These are phyloP conservation scores for Hirudo medicinalis DNA, from an alignment of 1,140 invertebrate genomes.

Conservation along the genomic window DNA sequence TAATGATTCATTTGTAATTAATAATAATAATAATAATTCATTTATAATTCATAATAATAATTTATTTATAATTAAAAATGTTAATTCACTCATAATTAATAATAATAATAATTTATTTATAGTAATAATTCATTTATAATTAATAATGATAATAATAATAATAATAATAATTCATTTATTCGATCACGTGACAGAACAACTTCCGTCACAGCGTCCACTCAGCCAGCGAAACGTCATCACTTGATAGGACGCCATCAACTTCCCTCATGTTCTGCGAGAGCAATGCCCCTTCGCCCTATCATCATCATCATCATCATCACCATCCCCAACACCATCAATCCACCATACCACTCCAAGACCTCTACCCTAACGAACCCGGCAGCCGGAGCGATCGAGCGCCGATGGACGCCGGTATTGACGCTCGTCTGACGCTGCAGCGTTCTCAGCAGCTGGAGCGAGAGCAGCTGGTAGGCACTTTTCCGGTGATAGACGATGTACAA, in stretches of 20 bases:
- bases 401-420: not conserved
- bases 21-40: no score
- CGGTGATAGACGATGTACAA: no score
- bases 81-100: no score
- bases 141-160: not conserved
- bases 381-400: not conserved
- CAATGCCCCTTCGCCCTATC: not conserved
- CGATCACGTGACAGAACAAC: not conserved
- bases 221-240: slow-evolving; percentile 7
- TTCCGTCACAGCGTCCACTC: slow-evolving; percentile 11
- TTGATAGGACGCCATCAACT: slow-evolving; percentile 1
- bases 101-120: no score
- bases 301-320: not conserved
- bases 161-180: not conserved
- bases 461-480: no score
- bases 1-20: no score
- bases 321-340: not conserved
- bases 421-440: not conserved
- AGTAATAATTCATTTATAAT: not conserved
- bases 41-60: no score
- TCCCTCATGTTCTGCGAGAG: slow-evolving; percentile 10
- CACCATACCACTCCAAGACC: slow-evolving; percentile 6
- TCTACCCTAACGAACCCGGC: not conserved
- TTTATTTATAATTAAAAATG: no score
- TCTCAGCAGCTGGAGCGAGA: no score